Conservation (phyloP, 1,140 invertebrate genomes). For the Scylla paramamosain region DNA sequence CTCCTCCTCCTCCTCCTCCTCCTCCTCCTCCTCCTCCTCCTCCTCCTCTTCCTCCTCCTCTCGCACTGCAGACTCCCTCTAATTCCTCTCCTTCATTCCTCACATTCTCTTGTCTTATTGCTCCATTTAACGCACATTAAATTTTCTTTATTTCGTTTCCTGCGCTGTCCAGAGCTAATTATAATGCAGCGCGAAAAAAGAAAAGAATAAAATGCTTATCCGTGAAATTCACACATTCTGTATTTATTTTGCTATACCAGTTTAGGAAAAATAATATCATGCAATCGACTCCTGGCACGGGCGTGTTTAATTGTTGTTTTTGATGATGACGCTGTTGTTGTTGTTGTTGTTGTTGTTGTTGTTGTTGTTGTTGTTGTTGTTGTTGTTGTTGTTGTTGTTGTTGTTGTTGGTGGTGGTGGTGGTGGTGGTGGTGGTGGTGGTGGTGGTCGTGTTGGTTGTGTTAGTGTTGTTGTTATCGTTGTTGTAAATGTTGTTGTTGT, state of each 20-base stretch:
- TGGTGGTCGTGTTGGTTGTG: background rate
- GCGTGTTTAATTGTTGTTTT: background rate
- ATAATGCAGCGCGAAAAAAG: background rate
- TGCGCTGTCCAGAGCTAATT: background rate
- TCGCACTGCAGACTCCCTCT: background rate
- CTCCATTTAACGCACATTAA: background rate
- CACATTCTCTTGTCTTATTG: background rate
- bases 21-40: background rate
- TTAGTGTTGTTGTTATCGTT: background rate
- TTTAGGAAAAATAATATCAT: background rate
- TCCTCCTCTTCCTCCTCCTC: background rate
- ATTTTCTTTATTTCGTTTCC: background rate
- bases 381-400: background rate
- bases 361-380: conserved; percentile 15
- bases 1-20: background rate
- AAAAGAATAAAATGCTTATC: background rate
- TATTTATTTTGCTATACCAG: background rate
- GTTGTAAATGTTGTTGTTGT: background rate
- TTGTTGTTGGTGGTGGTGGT: background rate
- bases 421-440: background rate
- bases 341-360: background rate
- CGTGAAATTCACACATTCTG: background rate
- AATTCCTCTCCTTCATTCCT: background rate
- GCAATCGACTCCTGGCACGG: background rate
- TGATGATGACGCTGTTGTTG: background rate